A percentile compares a stretch with the other conserved stretches of the same genome.
phyloP scores from a whole-genome alignment of 1,140 invertebrate species.

The Cataglyphis hispanica region DNA sequence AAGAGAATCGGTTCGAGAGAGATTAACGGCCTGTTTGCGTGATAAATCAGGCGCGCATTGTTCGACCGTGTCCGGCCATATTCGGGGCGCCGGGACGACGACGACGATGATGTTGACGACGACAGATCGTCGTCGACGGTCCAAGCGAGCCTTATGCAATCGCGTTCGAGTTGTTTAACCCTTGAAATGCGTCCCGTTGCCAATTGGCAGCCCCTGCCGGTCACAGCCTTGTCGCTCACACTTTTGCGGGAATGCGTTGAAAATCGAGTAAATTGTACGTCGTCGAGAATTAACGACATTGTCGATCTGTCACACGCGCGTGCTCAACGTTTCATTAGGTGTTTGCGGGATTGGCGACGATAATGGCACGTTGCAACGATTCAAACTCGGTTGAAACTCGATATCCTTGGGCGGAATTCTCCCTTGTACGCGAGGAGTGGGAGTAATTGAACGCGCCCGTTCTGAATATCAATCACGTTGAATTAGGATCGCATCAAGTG shows the following conservation, averaged over 20 bases:
- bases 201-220: conserved; percentile 47
- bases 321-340: conserved; percentile 29
- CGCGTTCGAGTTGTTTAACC: conserved; percentile 41
- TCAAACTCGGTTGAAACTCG: conserved; percentile 39
- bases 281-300: conserved; percentile 21
- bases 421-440: not conserved
- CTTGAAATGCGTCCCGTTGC: conserved; percentile 30
- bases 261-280: conserved; percentile 25
- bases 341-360: conserved; percentile 27
- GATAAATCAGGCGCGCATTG: conserved; percentile 43
- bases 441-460: conserved; percentile 31
- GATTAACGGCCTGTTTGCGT: conserved; percentile 23
- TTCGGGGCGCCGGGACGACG: conserved; percentile 30
- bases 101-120: not conserved
- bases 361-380: conserved; percentile 30
- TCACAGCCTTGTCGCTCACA: conserved; percentile 24
- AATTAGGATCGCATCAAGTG: conserved; percentile 33
- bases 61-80: conserved; percentile 44
- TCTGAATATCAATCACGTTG: conserved; percentile 30
- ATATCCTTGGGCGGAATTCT: conserved; percentile 35
- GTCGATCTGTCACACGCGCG: conserved; percentile 34
- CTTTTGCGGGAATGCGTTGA: not conserved
- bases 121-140: conserved; percentile 11
- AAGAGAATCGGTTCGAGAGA: conserved; percentile 5
- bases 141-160: conserved; percentile 41